Base-by-base conservation (phyloP, 2,888 invertebrate species). In the Hydropsyche betteni region DNA sequence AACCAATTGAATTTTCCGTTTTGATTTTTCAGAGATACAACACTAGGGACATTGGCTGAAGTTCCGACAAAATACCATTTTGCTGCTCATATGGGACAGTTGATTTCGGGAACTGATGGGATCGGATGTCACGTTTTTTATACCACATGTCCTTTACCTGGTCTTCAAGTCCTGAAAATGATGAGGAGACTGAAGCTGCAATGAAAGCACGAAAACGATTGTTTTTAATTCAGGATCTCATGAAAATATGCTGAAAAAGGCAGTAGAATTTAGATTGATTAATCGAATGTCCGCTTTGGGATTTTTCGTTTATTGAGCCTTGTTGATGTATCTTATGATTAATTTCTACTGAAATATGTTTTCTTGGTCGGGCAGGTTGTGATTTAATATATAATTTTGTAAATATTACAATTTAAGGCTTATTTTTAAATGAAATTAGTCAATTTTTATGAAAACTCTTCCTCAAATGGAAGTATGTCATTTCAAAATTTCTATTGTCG, bases 51-150 rank as follows among this genome's bases (percentile, higher is more conserved):
- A 44, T 88, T 90, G 80, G 90, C 90, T 14, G 90, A 90, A 84
- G 86, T 90, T 76, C 88, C 90, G 0, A 90, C 90, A 51, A 88
- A 88, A 81, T 90, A 90, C 81, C 90, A 90, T 82, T 90, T 90
- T 81, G 91, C 91, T 8, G 91, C 91, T 33, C 91, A 91, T 82
- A 91, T 91, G 91, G 91, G 91, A 75, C 91, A 91, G 83, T 84
- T 91, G 79, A 89, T 91, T 77, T 87, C 90, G 68, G 91, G 90
- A 33, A 84, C 91, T 68, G 91, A 91, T 81, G 90, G 90, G 80
- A 89, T 90, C 80, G 91, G 91, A 74, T 91, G 91, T 80, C 90
- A 91, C 83, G 90, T 90, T 81, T 90, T 91, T 83, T 91, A 90
- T 81, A 90, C 91, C 14, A 88, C 88, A 51, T 91, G 91, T 81